Percentiles rank a stretch among this genome's conserved stretches.
These are phyloP conservation scores for Drosophila chauvacae DNA, from an alignment of 1,140 invertebrate genomes.

Conservation along the genomic window DNA sequence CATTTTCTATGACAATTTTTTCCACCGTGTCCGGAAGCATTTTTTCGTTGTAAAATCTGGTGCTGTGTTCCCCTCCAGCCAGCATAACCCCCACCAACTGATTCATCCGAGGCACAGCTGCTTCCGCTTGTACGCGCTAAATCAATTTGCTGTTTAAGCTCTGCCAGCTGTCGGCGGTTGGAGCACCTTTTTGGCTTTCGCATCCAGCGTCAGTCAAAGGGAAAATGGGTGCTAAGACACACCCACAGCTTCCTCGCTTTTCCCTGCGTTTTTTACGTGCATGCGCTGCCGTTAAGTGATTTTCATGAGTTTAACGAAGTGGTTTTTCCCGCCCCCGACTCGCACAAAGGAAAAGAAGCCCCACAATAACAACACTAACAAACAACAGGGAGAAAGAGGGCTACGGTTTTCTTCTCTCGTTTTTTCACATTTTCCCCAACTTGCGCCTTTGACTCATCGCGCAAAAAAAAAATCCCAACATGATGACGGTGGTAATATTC, in stretches of 20 bases:
- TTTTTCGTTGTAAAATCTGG: not conserved
- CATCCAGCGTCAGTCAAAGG: slow-evolving; percentile 64
- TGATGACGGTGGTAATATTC: slow-evolving; percentile 36
- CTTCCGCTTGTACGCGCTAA: slow-evolving; percentile 81
- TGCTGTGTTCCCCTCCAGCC: not conserved
- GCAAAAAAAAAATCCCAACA: slow-evolving; percentile 23
- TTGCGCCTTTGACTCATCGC: slow-evolving; percentile 49
- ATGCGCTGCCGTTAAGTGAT: slow-evolving; percentile 75
- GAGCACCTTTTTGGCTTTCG: slow-evolving; percentile 68
- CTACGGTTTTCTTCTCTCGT: not conserved
- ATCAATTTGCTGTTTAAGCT: slow-evolving; percentile 79
- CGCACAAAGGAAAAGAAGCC: slow-evolving; percentile 47
- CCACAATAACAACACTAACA: slow-evolving; percentile 64
- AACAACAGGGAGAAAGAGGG: slow-evolving; percentile 24
- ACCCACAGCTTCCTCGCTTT: slow-evolving; percentile 1
- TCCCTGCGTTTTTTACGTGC: slow-evolving; percentile 42
- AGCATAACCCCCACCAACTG: slow-evolving; percentile 19
- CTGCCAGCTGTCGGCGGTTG: slow-evolving; percentile 48
- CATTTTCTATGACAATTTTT: not conserved
- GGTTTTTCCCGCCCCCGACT: slow-evolving; percentile 34
- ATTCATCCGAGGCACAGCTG: slow-evolving; percentile 53
- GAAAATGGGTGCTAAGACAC: slow-evolving; percentile 53
- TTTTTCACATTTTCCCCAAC: slow-evolving; percentile 20
- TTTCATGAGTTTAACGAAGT: slow-evolving; percentile 81
- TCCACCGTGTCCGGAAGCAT: not conserved